phyloP scores from a whole-genome alignment of 2,888 invertebrate genomes.

The Frankliniella fusca region DNA sequence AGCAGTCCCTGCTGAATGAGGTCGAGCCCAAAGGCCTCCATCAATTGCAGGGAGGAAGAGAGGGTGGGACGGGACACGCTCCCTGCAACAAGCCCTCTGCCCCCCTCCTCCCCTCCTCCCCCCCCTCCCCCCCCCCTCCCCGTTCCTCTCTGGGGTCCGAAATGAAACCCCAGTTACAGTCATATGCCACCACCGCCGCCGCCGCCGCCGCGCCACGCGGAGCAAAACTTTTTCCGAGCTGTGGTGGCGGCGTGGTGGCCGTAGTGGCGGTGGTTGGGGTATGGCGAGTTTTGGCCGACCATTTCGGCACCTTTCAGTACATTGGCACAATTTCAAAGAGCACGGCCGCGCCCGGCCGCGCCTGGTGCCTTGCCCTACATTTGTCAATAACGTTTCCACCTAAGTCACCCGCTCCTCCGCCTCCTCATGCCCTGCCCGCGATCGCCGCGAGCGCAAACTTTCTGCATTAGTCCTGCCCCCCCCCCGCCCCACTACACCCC shows the following conservation, averaged over 20 bases:
- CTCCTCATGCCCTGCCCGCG: background rate
- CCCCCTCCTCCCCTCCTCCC: too few species aligned
- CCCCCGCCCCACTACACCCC: background rate
- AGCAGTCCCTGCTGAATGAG: background rate
- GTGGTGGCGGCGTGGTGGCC: too few species aligned
- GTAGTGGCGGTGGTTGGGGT: background rate
- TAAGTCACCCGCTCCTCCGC: background rate
- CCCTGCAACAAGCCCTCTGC: too few species aligned
- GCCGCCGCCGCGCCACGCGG: too few species aligned
- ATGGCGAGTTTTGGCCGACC: background rate
- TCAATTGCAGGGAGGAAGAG: too few species aligned
- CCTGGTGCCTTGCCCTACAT: background rate
- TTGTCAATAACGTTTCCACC: constrained; percentile 5
- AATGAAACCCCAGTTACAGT: too few species aligned
- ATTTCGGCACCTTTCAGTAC: background rate
- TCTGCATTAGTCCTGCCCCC: background rate
- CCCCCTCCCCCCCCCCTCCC: too few species aligned
- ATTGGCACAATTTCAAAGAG: constrained; percentile 10
- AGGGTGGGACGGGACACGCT: too few species aligned
- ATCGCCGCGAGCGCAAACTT: background rate
- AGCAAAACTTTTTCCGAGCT: too few species aligned
- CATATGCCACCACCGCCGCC: too few species aligned
- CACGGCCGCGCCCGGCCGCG: background rate
- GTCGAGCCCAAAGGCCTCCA: too few species aligned
- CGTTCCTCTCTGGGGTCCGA: too few species aligned